Evolutionary conservation across 2,888 invertebrate species (phyloP).

Genomic region (Aradus depressus): DNA sequence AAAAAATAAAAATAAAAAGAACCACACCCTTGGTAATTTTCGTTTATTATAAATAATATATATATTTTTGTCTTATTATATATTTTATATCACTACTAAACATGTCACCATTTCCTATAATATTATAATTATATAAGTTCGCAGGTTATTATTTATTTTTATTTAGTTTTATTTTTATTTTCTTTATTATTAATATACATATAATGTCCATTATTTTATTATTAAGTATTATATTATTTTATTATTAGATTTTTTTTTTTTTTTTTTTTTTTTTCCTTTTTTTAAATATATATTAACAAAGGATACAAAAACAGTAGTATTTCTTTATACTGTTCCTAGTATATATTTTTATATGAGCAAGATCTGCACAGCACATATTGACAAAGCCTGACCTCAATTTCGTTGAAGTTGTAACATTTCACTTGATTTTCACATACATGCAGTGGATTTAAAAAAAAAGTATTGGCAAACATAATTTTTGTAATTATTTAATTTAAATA

Average conservation of each 20-base stretch:
- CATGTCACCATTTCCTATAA: conserved; percentile 24
- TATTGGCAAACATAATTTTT: too few species aligned
- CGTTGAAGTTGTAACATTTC: conserved; percentile 24
- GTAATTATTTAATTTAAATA: too few species aligned
- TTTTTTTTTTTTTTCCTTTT: too few species aligned
- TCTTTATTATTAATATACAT: conserved; percentile 16
- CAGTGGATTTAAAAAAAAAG: too few species aligned
- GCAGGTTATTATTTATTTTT: conserved; percentile 22
- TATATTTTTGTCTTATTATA: conserved; percentile 13
- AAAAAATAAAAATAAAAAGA: too few species aligned
- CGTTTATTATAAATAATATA: conserved; percentile 7
- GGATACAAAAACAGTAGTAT: conserved; percentile 27
- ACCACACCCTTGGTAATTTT: too few species aligned
- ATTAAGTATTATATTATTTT: too few species aligned
- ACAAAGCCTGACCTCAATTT: conserved; percentile 25
- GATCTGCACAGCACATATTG: conserved; percentile 27
- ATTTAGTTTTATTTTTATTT: conserved; percentile 15
- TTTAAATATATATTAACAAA: conserved; percentile 24
- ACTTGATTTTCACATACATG: conserved; percentile 9
- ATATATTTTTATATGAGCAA: conserved; percentile 26
- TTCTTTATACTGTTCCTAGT: conserved; percentile 25
- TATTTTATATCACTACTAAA: conserved; percentile 23
- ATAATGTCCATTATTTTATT: conserved; percentile 23
- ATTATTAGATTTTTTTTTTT: too few species aligned
- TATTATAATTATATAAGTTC: conserved; percentile 23